Evolutionary conservation across 2,113 vertebrate genomes (phyloP), one percentile per base, ranked within the genome.

Genomic region (Tapirus terrestris): DNA sequence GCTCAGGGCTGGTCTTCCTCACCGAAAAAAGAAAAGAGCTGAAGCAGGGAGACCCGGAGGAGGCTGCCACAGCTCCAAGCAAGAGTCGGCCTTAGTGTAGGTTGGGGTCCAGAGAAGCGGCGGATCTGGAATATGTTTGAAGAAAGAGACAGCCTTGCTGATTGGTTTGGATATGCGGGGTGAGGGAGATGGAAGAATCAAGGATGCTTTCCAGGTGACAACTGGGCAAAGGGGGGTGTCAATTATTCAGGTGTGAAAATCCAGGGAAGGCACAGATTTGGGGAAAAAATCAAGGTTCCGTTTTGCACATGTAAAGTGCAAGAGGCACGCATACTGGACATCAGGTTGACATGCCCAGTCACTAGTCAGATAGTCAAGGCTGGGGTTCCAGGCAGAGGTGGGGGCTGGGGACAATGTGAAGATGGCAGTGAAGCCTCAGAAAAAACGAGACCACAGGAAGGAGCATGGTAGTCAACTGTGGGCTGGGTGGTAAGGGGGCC

Each of bases 391-490:
- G 76, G 63, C 29, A 43, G 68, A 27, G 67, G 63, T 20, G 29
- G 27, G 53, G 61, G 53, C 48, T 21, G 12, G 36, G 31, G 16
- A 60, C 45, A 9, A 25, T 0, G 3, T 12, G 60, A 89, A 65
- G 45, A 31, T 13, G 45, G 56, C 2, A 8, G 2, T 17, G 25
- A 81, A 3, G 29, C 11, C 89, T 58, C 1, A 2, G 33, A 4
- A 29, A 48, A 86, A 17, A 53, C 51, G 14, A 53, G 51, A 53
- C 51, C 51, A 53, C 51, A 53, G 51, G 14, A 53, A 16, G 56
- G 17, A 3, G 65, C 45, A 9, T 25, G 65, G 23, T 9, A 1
- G 8, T 27, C n/a, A 3, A 17, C 1, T 0, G 79, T 4, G 4
- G 53, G 79, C n/a, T 2, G 13, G 14, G 79, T 6, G 8, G n/a